Conservation (phyloP, 2,888 invertebrate genomes). For the Sylvicola cinctus region DNA sequence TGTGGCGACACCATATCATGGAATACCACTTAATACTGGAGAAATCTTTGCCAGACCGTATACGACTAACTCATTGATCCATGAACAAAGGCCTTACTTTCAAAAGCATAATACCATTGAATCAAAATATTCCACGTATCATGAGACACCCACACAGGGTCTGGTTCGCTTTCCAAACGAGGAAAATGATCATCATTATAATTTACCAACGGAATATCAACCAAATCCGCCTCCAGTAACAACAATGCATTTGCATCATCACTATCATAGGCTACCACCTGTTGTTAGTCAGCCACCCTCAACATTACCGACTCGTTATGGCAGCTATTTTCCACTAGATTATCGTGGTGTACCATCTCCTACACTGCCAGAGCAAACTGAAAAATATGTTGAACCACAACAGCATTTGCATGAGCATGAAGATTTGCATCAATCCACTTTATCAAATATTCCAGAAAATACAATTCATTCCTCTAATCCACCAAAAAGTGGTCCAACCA, state of each 20-base stretch:
- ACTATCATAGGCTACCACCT: constrained; percentile 17
- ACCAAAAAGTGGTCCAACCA: too few relatives aligned
- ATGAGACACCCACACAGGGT: not conserved
- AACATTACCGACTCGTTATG: too few relatives aligned
- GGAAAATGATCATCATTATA: not conserved
- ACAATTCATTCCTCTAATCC: too few relatives aligned
- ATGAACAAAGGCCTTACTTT: constrained; percentile 5
- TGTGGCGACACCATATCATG: not conserved
- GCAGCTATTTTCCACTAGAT: too few relatives aligned
- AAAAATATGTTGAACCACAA: too few relatives aligned
- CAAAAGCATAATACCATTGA: constrained; percentile 2
- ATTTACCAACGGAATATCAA: not conserved
- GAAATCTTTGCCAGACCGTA: constrained; percentile 15
- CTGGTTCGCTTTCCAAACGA: constrained; percentile 4
- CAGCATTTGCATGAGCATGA: too few relatives aligned
- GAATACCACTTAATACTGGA: constrained; percentile 15
- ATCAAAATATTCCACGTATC: too few relatives aligned
- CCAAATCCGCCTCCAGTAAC: constrained; percentile 8
- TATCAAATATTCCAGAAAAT: too few relatives aligned
- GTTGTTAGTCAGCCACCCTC: too few relatives aligned
- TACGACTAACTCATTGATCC: not conserved
- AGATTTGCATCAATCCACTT: too few relatives aligned
- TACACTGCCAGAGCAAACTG: too few relatives aligned
- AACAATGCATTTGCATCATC: constrained; percentile 25
- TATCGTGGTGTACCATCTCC: too few relatives aligned